Base-by-base conservation (phyloP, 2,888 invertebrate species). In the Esperia sulphurella region DNA sequence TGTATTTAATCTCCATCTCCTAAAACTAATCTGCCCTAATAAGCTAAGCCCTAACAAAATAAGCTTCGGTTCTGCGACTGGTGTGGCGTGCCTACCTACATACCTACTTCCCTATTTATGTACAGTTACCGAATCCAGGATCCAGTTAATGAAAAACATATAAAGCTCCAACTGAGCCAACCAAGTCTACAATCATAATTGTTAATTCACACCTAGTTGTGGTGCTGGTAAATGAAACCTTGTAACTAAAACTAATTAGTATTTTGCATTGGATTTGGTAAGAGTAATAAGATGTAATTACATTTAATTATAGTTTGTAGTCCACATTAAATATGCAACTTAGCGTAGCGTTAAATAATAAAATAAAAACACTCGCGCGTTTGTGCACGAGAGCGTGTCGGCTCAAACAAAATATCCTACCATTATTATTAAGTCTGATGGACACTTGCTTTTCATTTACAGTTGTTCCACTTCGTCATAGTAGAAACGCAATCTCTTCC, bases 351-450 rank as follows among this genome's bases (percentile, higher is more conserved):
- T 77, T 74, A 76, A 78, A 75, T 71, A 79, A 76, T 76, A 75
- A 72, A 76, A 78, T 63, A 73, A 77, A 75, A 79, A 72, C 75
- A 77, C 69, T 75, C 68, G 61, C 68, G 9, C 63, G 61, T 68
- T 72, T 66, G 70, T 73, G 52, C 83, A 78, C 57, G 82, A 84
- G 85, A 85, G 86, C 84, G 86, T 82, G 57, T 68, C 79, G 68
- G 49, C 51, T 57, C 65, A 65, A 75, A 72, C 68, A 71, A 71
- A 74, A 76, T 72, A 69, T 71, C n/a, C n/a, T n/a, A 61, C 69
- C 63, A 76, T 71, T 71, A 70, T 59, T 21, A 21, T 21, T 21
- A 21, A 63, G 59, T 51, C 58, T 50, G 48, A 53, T 52, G 44
- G 50, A 49, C 51, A 56, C 47, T 48, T 48, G 52, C 53, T 63